phyloP scores from a whole-genome alignment of 1,140 invertebrate species.

The Drosophila funebris region DNA sequence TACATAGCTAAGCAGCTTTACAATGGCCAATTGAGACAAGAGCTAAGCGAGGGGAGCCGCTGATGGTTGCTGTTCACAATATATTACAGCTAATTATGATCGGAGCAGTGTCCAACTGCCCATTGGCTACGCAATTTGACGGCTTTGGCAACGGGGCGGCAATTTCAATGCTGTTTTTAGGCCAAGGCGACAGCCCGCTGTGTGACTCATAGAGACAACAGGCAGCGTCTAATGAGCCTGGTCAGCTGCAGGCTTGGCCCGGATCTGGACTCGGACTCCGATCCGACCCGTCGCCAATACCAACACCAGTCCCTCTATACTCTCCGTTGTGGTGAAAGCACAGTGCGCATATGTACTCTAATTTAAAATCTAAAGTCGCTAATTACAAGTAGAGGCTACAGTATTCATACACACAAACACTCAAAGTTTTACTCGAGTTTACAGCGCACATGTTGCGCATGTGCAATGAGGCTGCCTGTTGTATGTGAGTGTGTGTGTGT shows the following conservation, averaged over 20 bases:
- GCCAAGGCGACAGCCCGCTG: constrained; percentile 64
- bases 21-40: constrained; percentile 17
- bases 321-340: constrained; percentile 60
- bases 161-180: constrained; percentile 56
- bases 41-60: not conserved
- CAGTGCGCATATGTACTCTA: constrained; percentile 55
- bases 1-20: not conserved
- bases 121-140: constrained; percentile 66
- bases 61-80: constrained; percentile 43
- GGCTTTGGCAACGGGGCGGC: constrained; percentile 47
- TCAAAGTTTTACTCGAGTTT: constrained; percentile 11
- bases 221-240: constrained; percentile 64
- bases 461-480: constrained; percentile 63
- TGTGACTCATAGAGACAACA: constrained; percentile 56
- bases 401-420: constrained; percentile 30
- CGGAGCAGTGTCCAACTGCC: constrained; percentile 34
- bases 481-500: not conserved
- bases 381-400: constrained; percentile 63
- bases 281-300: no score
- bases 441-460: constrained; percentile 62
- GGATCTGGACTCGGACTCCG: not conserved
- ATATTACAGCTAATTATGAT: constrained; percentile 75
- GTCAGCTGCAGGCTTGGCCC: constrained; percentile 29
- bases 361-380: constrained; percentile 55
- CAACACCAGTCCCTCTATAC: not conserved